phyloP scores from a whole-genome alignment of 2,113 vertebrate genomes.

The Ardeotis arabs region DNA sequence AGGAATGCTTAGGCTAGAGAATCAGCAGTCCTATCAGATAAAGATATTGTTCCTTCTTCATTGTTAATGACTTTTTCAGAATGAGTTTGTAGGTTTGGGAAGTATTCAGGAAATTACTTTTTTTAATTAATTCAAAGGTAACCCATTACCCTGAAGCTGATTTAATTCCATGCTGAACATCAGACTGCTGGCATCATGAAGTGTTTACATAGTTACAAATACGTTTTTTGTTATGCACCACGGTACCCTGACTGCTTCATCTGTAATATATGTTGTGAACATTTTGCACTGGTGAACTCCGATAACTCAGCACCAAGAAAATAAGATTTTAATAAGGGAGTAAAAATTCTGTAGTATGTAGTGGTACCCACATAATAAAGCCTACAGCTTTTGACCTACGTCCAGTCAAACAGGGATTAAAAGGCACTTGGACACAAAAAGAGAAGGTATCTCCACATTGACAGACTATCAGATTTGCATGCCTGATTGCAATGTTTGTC shows the following conservation, averaged over 20 bases:
- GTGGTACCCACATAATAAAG: not conserved
- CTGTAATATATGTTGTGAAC: not conserved
- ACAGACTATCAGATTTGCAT: not conserved
- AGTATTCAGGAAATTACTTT: not conserved
- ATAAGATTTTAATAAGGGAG: not conserved
- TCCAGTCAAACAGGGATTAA: not conserved
- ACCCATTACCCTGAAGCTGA: not conserved
- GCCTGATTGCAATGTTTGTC: not conserved
- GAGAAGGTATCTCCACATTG: not conserved
- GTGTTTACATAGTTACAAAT: not conserved
- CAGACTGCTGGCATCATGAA: not conserved
- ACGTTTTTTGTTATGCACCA: not conserved
- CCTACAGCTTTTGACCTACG: not conserved
- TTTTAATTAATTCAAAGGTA: slow-evolving; percentile 1
- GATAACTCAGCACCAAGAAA: not conserved
- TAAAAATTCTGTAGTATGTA: not conserved
- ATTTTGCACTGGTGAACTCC: not conserved
- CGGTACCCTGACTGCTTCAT: not conserved
- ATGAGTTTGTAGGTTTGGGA: not conserved
- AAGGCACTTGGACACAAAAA: not conserved
- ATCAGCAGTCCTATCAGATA: not conserved
- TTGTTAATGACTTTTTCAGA: not conserved
- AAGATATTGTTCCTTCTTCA: not conserved
- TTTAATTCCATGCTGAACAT: not conserved
- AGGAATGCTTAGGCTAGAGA: not conserved